Evolutionary conservation across 2,888 invertebrate species (phyloP), one percentile per base, ranked within the genome.

Genomic region (Apodemia duryi): DNA sequence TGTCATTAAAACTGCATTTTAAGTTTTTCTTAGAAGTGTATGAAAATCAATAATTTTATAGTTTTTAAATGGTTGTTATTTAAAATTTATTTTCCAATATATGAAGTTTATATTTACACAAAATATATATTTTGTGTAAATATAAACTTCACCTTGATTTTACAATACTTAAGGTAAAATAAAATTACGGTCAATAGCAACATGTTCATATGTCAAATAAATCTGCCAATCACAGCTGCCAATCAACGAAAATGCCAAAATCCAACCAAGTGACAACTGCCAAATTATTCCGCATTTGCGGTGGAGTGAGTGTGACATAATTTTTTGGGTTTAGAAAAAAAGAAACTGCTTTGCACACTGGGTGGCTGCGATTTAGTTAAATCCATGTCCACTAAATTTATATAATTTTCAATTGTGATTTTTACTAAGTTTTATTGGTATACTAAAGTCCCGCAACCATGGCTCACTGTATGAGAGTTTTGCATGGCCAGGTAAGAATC

Each of bases 381-480:
- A 84, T 83, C 88, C 85, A 91, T 91, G 91, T 85, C 82, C 82
- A 85, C 80, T 74, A 79, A 76, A 83, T 80, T 78, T 71, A 76
- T 75, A 72, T 80, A 80, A 77, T 75, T 71, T 72, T 73, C 71
- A 75, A 71, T 73, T 74, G 74, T 74, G 68, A 72, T 75, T 74
- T 21, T 51, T 72, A 74, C 75, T 75, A 72, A 72, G 77, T 74
- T 73, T 74, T 75, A 73, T 79, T 73, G 69, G 75, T 74, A 80
- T 79, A 81, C 77, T 77, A 73, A 80, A 80, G 89, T 91, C 89
- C 88, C 71, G 86, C 84, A 81, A 93, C 92, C 93, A 95, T 95
- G 95, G 95, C 95, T 91, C 94, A 95, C 94, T 95, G 95, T 94
- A 94, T 93, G 83, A 92, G 95, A 93, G 94, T 95, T 94, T 93